Conservation (phyloP, 1,140 invertebrate genomes). For the Pinna nobilis region DNA sequence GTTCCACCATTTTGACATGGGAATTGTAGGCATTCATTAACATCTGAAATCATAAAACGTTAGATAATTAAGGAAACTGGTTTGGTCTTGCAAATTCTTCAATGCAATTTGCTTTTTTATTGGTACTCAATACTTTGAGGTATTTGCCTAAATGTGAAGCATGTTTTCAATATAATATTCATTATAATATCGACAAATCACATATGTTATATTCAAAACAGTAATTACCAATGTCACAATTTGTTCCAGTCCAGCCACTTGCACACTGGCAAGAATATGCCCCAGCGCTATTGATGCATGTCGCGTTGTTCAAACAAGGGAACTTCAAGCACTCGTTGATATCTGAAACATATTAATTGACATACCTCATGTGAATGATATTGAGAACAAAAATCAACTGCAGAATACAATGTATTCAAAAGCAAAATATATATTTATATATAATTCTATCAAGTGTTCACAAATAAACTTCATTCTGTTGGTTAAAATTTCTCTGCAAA, state of each 20-base stretch:
- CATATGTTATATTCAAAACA: no score
- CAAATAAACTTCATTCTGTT: no score
- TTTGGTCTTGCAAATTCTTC: no score
- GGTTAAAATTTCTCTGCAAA: background rate
- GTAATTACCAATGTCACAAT: conserved; percentile 47
- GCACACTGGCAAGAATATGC: conserved; percentile 44
- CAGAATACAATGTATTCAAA: no score
- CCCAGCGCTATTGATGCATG: conserved; percentile 37
- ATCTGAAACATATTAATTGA: conserved; percentile 31
- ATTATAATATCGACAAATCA: no score
- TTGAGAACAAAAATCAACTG: no score
- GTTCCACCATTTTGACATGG: conserved; percentile 38
- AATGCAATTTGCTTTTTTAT: no score
- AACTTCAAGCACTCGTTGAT: conserved; percentile 41
- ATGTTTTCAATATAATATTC: no score
- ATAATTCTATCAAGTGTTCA: background rate
- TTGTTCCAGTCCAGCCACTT: conserved; percentile 42
- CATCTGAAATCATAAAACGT: conserved; percentile 42
- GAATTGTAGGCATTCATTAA: conserved; percentile 48
- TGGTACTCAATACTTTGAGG: no score
- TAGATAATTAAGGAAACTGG: no score
- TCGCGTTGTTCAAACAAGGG: conserved; percentile 42
- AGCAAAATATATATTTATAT: background rate
- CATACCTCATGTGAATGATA: no score
- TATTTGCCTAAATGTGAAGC: no score